A percentile compares a stretch with the other conserved stretches of the same genome.
phyloP scores from a whole-genome alignment of 2,797 vertebrate genomes.

The Acanthiza pusilla region DNA sequence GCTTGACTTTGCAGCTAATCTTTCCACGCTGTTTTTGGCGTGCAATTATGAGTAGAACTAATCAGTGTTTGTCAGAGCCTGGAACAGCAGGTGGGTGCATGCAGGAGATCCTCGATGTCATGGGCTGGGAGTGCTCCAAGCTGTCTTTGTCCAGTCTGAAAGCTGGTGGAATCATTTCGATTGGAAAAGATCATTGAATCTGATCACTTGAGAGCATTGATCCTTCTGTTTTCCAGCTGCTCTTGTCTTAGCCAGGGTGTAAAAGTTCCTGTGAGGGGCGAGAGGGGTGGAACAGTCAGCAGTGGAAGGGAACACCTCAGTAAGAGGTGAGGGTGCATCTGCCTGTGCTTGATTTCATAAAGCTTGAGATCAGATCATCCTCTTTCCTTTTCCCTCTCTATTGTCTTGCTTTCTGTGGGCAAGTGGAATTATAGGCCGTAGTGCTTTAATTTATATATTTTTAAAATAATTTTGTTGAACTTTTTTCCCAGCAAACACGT shows the following conservation, averaged over 20 bases:
- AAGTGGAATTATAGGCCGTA: neutral
- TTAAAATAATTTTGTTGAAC: neutral
- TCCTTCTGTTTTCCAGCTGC: neutral
- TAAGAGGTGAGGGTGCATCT: neutral
- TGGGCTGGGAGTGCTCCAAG: neutral
- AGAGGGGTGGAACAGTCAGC: neutral
- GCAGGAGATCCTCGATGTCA: neutral
- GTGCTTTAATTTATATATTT: neutral
- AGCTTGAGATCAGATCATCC: neutral
- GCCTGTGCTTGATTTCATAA: neutral
- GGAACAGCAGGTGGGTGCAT: neutral
- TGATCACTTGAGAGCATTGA: neutral
- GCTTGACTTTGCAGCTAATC: constrained; percentile 34
- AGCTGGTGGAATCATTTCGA: neutral
- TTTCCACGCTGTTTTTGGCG: neutral
- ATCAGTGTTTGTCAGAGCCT: constrained; percentile 8
- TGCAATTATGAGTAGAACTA: neutral
- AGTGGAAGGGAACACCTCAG: neutral
- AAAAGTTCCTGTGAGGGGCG: neutral
- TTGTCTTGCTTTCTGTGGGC: neutral
- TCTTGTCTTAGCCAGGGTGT: neutral
- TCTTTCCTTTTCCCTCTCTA: neutral
- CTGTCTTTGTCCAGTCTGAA: neutral
- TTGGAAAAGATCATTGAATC: neutral
- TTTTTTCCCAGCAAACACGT: neutral